Evolutionary conservation across 2,888 invertebrate genomes (phyloP), one percentile per base, ranked within the genome.

Genomic region (Ornithoptera alexandrae): DNA sequence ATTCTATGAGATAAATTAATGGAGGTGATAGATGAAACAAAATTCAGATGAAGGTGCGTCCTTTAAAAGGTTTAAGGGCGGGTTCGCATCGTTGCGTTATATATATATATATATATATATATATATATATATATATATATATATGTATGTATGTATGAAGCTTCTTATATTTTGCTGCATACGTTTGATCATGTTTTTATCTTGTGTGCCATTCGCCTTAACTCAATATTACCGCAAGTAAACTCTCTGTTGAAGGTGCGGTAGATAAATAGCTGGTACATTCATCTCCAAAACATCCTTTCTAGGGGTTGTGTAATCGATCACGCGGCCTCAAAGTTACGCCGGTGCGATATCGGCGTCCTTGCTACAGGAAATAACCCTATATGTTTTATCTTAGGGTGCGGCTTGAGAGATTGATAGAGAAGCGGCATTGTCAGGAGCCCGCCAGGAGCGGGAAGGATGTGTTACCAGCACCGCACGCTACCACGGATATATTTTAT

Each of bases 281-380:
- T 69, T 69, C 64, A 68, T 69, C 69, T 61, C 42, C 60, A 57
- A 61, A 69, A 69, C 65, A 69, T 69, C 69, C 69, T 65, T 69
- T 69, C 65, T 65, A 61, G 63, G 64, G 68, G 63, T 61, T 61
- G 64, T 64, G 65, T 69, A 65, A 69, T 69, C 69, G 64, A 69
- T 69, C 69, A 69, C 61, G 42, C 64, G 46, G 46, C 53, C 63
- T 65, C 69, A 50, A 60, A 36, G 68, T 60, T 63, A 39, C 53
- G 68, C 42, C 57, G 50, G 56, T 65, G 59, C 66, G 65, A 53
- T 67, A 67, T 62, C 65, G 64, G 24, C 22, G 36, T 53, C 56
- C 67, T 46, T 64, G 68, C 42, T 42, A 12, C 60, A 65, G 69
- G 69, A 69, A 69, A 69, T 69, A 69, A 69, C 69, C 65, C 69